Evolutionary conservation across 2,113 vertebrate genomes (phyloP).

Genomic region (Corythornis madagascariensis): DNA sequence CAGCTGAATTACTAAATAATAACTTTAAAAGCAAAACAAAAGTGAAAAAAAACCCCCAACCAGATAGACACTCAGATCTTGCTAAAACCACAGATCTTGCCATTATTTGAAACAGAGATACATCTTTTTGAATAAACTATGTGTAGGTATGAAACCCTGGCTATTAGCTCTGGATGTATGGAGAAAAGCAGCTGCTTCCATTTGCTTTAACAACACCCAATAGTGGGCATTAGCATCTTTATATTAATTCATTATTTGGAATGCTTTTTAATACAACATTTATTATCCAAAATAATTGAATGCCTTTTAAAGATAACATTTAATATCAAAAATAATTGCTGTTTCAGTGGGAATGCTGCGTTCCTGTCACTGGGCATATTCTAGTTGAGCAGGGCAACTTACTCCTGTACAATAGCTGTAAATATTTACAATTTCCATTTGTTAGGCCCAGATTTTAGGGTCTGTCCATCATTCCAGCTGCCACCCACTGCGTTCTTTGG

Average conservation of each 20-base stretch:
- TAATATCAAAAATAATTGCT: background rate
- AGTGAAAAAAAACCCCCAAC: background rate
- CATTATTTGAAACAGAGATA: background rate
- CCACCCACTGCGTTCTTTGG: background rate
- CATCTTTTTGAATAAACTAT: background rate
- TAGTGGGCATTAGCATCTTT: background rate
- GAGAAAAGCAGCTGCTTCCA: background rate
- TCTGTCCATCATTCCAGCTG: background rate
- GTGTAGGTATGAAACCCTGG: background rate
- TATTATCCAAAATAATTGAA: background rate
- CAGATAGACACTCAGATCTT: background rate
- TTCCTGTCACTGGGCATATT: background rate
- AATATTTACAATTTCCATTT: background rate
- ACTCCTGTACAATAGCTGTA: background rate
- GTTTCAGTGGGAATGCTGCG: background rate
- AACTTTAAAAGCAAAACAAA: conserved; percentile 1
- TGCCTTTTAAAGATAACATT: background rate
- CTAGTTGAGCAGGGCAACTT: background rate
- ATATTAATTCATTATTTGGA: background rate
- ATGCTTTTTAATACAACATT: background rate
- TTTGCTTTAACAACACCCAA: background rate
- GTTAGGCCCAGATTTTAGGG: background rate
- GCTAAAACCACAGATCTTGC: background rate
- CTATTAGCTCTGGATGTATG: background rate
- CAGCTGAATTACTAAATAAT: conserved; percentile 32